These are phyloP conservation scores for Zaprionus taronus DNA, from an alignment of 1,140 invertebrate species.

Conservation along the genomic window DNA sequence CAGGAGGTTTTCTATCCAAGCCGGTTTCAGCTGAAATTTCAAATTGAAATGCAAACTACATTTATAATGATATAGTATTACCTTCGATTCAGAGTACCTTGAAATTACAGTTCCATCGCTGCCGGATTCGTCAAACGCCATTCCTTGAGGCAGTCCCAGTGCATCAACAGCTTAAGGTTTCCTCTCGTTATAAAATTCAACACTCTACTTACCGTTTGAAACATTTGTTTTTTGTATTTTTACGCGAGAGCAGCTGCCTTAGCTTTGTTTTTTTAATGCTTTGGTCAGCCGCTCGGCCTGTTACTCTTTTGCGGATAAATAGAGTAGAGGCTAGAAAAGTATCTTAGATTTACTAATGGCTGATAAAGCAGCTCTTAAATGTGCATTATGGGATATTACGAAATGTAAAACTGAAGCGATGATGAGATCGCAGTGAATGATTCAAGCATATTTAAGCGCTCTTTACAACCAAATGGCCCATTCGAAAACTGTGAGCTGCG, in stretches of 20 bases:
- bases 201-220: conserved; percentile 68
- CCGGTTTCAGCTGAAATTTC: conserved; percentile 15
- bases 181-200: conserved; percentile 11
- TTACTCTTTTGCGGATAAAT: conserved; percentile 59
- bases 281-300: conserved; percentile 45
- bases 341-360: conserved; percentile 32
- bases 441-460: conserved; percentile 53
- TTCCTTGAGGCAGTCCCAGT: neutral
- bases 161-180: neutral
- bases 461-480: conserved; percentile 24
- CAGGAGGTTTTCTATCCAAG: neutral
- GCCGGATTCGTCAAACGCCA: neutral
- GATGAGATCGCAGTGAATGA: conserved; percentile 29
- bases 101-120: neutral
- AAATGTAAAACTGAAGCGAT: conserved; percentile 34
- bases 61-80: conserved; percentile 2
- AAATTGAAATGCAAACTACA: conserved; percentile 22
- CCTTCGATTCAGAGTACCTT: conserved; percentile 20
- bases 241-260: conserved; percentile 48
- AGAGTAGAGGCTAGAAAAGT: conserved; percentile 42
- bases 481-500: conserved; percentile 34
- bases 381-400: conserved; percentile 28
- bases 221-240: neutral
- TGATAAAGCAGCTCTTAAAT: conserved; percentile 56
- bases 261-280: conserved; percentile 29